Conservation (phyloP, 2,113 vertebrate genomes). For the Platichthys stellatus region DNA sequence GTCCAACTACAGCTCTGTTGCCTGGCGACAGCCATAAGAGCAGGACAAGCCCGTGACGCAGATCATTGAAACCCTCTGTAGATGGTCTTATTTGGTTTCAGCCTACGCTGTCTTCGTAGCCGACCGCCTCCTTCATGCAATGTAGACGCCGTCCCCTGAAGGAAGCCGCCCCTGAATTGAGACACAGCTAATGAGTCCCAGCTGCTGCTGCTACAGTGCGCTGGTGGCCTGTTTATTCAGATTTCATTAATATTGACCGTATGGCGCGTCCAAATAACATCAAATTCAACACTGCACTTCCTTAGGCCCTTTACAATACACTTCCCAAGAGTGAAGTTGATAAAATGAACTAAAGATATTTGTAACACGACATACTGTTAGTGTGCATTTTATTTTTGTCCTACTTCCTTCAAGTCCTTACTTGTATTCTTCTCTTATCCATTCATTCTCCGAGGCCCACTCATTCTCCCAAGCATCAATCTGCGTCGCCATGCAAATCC, state of each 20-base stretch:
- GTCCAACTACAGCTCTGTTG: too few relatives aligned
- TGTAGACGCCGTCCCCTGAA: not conserved
- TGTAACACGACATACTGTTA: not conserved
- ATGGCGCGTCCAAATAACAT: too few relatives aligned
- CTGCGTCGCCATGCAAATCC: conserved; percentile 11
- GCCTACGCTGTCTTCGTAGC: not conserved
- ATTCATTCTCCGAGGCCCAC: not conserved
- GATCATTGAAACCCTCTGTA: not conserved
- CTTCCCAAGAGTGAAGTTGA: not conserved
- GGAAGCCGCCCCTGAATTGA: not conserved
- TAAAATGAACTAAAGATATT: too few relatives aligned
- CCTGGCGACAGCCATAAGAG: too few relatives aligned
- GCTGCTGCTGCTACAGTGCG: not conserved
- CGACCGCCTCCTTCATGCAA: not conserved
- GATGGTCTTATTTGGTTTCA: not conserved
- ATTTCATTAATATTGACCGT: too few relatives aligned
- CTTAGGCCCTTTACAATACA: not conserved
- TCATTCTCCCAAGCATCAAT: conserved; percentile 6
- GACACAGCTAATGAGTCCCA: not conserved
- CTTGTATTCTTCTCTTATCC: not conserved
- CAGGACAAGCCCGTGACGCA: not conserved
- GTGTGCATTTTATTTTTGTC: not conserved
- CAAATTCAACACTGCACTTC: too few relatives aligned
- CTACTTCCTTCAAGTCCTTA: not conserved
- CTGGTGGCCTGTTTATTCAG: not conserved